Evolutionary conservation across 2,888 invertebrate species (phyloP), one percentile per base, ranked within the genome.

Genomic region (Dynastes grantii): DNA sequence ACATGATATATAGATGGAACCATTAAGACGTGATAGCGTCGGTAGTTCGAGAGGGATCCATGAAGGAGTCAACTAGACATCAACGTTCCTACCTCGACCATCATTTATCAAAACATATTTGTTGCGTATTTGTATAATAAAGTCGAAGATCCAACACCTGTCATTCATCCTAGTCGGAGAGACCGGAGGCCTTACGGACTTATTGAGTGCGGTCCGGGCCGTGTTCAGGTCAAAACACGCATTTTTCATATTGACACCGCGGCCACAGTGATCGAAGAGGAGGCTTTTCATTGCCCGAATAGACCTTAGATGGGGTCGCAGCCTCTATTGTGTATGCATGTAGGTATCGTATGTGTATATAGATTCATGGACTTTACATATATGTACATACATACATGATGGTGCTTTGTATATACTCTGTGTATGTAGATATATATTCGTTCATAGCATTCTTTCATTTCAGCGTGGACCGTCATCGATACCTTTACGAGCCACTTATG

Each of bases 91-190:
- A 58, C 61, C 63, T 58, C 63, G 71, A 49, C 51, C 61, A 75
- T 82, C 81, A 82, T 82, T 82, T 80, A 82, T 82, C 82, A 82
- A 81, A 80, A 80, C 79, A 80, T 80, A 80, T 80, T 82, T 81
- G 79, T 82, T 80, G 76, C 65, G 76, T 70, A 63, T 80, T 77
- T 81, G 78, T 80, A 80, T 79, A 80, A 78, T 76, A 77, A 73
- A 80, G 80, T 81, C 73, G 81, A 79, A 80, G 77, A 79, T 81
- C 80, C 81, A 80, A 78, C 81, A 81, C 81, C 81, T 82, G 82
- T 82, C 82, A 81, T 73, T 82, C 81, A 81, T 45, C 22, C 22
- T 29, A 55, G 64, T 58, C 55, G 64, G 75, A 37, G 64, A 53
- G 64, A 51, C 55, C 64, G 73, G 63, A 79, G 82, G 82, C 82